A percentile compares a stretch with the other conserved stretches of the same genome.
Evolutionary conservation across 2,113 vertebrate species (phyloP).

Genomic region (Heterotis niloticus): DNA sequence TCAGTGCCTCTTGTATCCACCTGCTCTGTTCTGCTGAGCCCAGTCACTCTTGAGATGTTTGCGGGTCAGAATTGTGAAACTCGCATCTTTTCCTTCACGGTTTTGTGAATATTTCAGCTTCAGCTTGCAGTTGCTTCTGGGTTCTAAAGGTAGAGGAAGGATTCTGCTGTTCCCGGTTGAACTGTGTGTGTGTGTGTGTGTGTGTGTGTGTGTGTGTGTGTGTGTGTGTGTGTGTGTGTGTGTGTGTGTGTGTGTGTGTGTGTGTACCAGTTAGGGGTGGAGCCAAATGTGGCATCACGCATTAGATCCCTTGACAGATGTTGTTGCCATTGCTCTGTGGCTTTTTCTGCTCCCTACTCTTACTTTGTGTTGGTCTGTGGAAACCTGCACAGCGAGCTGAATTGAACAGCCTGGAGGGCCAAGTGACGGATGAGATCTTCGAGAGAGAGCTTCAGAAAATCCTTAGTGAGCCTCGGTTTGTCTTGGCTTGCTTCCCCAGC

Average conservation of each 20-base stretch:
- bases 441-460: neutral
- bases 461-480: neutral
- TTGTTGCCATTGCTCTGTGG: neutral
- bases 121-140: neutral
- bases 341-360: neutral
- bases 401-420: neutral
- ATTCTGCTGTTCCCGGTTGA: neutral
- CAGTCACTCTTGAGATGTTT: no score
- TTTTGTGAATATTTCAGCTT: neutral
- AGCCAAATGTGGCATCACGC: neutral
- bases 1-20: no score
- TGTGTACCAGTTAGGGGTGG: neutral
- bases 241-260: neutral
- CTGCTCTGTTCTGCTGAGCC: no score
- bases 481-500: neutral
- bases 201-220: no score
- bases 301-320: neutral
- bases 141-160: neutral
- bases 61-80: no score
- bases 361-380: neutral
- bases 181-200: no score
- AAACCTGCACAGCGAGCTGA: neutral
- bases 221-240: neutral
- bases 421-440: neutral
- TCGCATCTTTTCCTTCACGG: neutral